phyloP scores from a whole-genome alignment of 1,140 invertebrate genomes.

The Myzus persicae region DNA sequence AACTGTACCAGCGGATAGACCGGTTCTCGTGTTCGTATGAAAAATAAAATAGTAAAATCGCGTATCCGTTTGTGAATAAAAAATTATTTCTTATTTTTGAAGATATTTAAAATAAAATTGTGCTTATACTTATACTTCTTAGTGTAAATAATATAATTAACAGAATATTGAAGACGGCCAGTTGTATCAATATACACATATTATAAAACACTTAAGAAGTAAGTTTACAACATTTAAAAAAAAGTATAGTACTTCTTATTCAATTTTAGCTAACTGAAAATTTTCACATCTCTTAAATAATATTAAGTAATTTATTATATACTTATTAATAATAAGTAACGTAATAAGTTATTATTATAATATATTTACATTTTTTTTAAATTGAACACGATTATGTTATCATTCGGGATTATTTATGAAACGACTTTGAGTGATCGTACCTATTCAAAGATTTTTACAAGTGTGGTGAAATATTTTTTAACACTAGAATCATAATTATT shows the following conservation, averaged over 20 bases:
- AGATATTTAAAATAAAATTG: background rate
- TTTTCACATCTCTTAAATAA: background rate
- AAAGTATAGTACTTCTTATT: background rate
- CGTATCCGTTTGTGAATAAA: slow-evolving; percentile 11
- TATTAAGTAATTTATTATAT: background rate
- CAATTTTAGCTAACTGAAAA: background rate
- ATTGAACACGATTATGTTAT: background rate
- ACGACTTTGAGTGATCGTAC: background rate
- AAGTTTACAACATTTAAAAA: background rate
- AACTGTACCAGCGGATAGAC: slow-evolving; percentile 55
- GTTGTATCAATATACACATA: background rate
- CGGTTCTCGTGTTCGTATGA: slow-evolving; percentile 29
- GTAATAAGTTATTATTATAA: too few relatives aligned
- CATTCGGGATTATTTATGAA: background rate
- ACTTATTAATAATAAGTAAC: too few relatives aligned
- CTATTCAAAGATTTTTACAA: background rate
- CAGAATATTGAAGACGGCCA: background rate
- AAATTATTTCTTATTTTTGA: background rate
- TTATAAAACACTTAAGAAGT: background rate
- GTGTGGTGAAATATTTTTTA: too few relatives aligned
- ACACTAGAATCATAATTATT: too few relatives aligned
- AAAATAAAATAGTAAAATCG: slow-evolving; percentile 32
- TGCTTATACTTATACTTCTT: background rate
- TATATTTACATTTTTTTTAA: background rate
- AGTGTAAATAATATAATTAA: background rate